Conservation (phyloP, 92 coral and sea anemone genomes). For the Actinostola sp. region DNA sequence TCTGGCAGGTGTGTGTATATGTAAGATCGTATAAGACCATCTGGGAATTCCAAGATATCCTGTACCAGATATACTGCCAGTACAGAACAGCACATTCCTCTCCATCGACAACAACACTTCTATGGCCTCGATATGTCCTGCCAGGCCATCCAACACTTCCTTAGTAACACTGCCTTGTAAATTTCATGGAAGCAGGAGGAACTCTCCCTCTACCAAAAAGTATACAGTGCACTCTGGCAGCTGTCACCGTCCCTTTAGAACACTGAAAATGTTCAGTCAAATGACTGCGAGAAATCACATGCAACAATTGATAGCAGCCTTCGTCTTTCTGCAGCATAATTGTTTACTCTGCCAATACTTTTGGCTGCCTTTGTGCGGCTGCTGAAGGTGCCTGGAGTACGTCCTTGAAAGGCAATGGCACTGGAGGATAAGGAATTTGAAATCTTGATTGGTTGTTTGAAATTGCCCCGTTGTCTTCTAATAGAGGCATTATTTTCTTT, state of each 20-base stretch:
- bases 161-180: slow-evolving; percentile 37
- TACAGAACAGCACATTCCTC: slow-evolving; percentile 43
- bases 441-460: slow-evolving; percentile 41
- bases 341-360: slow-evolving; percentile 25
- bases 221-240: slow-evolving; percentile 44
- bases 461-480: slow-evolving; percentile 4
- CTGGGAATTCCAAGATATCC: slow-evolving; percentile 50
- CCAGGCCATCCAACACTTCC: slow-evolving; percentile 19
- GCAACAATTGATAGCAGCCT: slow-evolving; percentile 49
- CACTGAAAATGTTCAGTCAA: slow-evolving; percentile 33
- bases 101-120: slow-evolving; percentile 41
- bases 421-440: slow-evolving; percentile 9
- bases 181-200: slow-evolving; percentile 33
- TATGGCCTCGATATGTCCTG: slow-evolving; percentile 39
- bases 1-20: slow-evolving; percentile 35
- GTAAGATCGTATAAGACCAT: slow-evolving; percentile 22
- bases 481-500: slow-evolving; percentile 28
- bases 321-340: slow-evolving; percentile 41
- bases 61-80: slow-evolving; percentile 33
- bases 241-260: slow-evolving; percentile 43
- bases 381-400: slow-evolving; percentile 11
- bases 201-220: slow-evolving; percentile 60
- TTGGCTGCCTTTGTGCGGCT: slow-evolving; percentile 24
- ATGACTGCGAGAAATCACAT: slow-evolving; percentile 27
- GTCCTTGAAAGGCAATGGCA: slow-evolving; percentile 20